Evolutionary conservation across 30 jellyfish, hydroid and myxozoan genomes (phyloP), one percentile per base, ranked within the genome.

Genomic region (Turritopsis rubra): DNA sequence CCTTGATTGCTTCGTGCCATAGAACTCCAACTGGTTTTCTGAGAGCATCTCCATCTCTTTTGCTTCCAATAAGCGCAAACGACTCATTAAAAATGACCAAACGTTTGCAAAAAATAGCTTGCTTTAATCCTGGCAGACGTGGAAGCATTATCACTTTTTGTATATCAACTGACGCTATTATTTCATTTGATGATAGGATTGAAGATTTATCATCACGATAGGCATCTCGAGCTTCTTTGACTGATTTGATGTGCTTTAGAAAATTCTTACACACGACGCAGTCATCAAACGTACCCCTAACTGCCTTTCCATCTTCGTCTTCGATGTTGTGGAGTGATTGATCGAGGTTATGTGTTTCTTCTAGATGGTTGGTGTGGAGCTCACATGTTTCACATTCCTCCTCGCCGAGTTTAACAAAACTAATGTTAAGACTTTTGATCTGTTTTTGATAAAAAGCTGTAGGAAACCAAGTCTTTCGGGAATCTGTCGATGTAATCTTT

Each of bases 371-470:
- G 19, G 19, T n/a, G n/a, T 54, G n/a, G n/a, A 54, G 72, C n/a
- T 16, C n/a, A n/a, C 72, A 54, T 16, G 18, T n/a, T 54, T 54
- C 72, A 54, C 72, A 54, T 54, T 54, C 72, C 72, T 54, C 72
- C 72, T 54, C 72, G 18, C 72, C 72, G 72, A 18, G 72, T n/a
- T 54, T 54, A 54, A 54, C 72, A 54, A 54, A 54, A 54, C 72
- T 54, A 54, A 54, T 54, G 72, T 54, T 54, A 18, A 54, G n/a
- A 54, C 72, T 54, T 16, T 54, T 54, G 18, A 54, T n/a, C n/a
- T 54, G 19, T 54, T 54, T 54, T 54, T n/a, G 18, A 54, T 54
- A 54, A 16, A n/a, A n/a, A n/a, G n/a, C n/a, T n/a, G n/a, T n/a
- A n/a, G n/a, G n/a, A n/a, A n/a, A n/a, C n/a, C n/a, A n/a, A n/a